Conservation (phyloP, 2,113 vertebrate species). For the Donacobius atricapilla region DNA sequence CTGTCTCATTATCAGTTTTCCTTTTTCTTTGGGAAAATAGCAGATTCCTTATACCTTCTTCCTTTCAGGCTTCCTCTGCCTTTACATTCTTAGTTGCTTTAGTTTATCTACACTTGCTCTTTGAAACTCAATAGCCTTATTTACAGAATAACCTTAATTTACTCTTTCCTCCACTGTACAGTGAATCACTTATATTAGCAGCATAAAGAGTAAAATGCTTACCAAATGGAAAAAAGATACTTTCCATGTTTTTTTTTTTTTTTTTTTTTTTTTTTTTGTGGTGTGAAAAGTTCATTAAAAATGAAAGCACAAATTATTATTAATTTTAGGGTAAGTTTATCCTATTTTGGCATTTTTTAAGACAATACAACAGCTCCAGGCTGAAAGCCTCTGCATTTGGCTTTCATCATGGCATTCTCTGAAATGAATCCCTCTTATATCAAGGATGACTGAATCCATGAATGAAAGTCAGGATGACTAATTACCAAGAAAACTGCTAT, state of each 20-base stretch:
- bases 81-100: neutral
- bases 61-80: neutral
- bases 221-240: rapidly evolving
- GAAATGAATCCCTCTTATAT: neutral
- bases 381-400: neutral
- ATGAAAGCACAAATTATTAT: neutral
- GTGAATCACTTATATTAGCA: neutral
- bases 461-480: conserved; percentile 35
- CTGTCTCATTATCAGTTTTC: neutral
- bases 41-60: neutral
- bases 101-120: neutral
- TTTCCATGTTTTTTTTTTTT: neutral
- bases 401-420: neutral
- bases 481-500: neutral
- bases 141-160: neutral
- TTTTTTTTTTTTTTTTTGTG: neutral
- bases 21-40: neutral
- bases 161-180: neutral
- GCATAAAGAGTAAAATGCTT: neutral
- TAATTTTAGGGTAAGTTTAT: neutral
- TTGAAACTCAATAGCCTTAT: neutral
- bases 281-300: neutral
- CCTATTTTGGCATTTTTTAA: neutral
- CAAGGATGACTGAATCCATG: neutral
- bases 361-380: neutral